Conservation (phyloP, 2,113 vertebrate genomes). For the Meles meles region DNA sequence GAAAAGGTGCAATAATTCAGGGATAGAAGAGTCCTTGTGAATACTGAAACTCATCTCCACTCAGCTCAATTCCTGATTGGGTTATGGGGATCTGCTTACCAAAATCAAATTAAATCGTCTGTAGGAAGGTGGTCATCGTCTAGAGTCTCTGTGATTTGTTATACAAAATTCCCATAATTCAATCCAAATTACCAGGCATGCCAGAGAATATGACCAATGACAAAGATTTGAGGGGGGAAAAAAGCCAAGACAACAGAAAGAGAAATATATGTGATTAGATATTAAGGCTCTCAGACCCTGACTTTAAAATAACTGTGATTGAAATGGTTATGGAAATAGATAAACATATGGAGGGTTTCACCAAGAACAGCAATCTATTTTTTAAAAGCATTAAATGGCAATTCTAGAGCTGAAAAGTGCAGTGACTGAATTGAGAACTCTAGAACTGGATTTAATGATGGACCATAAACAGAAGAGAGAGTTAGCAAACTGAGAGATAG, state of each 20-base stretch:
- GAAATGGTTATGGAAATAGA: not conserved
- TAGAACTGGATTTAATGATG: not conserved
- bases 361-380: not conserved
- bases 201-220: not conserved
- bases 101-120: not conserved
- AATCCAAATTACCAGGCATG: not conserved
- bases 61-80: not conserved
- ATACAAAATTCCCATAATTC: not conserved
- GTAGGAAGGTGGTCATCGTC: not conserved
- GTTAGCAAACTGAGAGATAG: not conserved
- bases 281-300: not conserved
- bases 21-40: not conserved
- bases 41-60: not conserved
- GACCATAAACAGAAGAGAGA: not conserved
- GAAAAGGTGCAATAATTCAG: not conserved
- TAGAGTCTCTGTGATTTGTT: not conserved
- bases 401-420: not conserved
- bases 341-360: not conserved
- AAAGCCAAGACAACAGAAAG: not conserved
- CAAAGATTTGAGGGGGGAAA: not conserved
- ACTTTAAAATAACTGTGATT: not conserved
- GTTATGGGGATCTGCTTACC: not conserved
- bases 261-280: not conserved
- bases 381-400: constrained; percentile 3
- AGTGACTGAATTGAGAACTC: not conserved